These are phyloP conservation scores for Eulithis testata DNA, from an alignment of 2,888 invertebrate species.

Conservation along the genomic window DNA sequence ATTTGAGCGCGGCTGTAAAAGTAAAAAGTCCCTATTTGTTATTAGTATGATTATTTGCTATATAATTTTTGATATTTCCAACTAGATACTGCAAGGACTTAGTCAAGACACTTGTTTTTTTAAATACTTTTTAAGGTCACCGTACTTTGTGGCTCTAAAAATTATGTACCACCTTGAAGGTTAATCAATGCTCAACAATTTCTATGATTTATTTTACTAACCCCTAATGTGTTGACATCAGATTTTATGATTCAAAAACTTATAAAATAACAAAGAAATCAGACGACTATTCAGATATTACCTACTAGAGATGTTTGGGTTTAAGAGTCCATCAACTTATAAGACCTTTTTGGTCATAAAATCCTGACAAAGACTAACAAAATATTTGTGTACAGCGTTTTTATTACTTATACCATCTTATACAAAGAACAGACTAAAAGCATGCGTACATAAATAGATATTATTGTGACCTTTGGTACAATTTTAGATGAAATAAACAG, in stretches of 20 bases:
- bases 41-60: too few relatives aligned
- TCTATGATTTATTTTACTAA: too few relatives aligned
- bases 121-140: too few relatives aligned
- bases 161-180: too few relatives aligned
- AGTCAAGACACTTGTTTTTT: too few relatives aligned
- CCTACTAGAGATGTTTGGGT: slow-evolving; percentile 11
- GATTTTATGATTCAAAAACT: neutral
- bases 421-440: slow-evolving; percentile 18
- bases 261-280: neutral
- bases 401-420: slow-evolving; percentile 20
- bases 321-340: slow-evolving; percentile 15
- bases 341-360: slow-evolving; percentile 16
- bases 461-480: slow-evolving; percentile 4
- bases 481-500: slow-evolving; percentile 2
- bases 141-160: too few relatives aligned
- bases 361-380: slow-evolving; percentile 18
- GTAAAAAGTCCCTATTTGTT: too few relatives aligned
- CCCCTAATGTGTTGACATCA: too few relatives aligned
- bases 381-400: slow-evolving; percentile 18
- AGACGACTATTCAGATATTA: neutral
- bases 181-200: too few relatives aligned
- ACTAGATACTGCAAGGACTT: too few relatives aligned
- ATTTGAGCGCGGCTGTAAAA: too few relatives aligned
- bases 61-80: too few relatives aligned
- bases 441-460: slow-evolving; percentile 20